Conservation (phyloP, 2,888 invertebrate species). For the Lycocerus yunnanus region DNA sequence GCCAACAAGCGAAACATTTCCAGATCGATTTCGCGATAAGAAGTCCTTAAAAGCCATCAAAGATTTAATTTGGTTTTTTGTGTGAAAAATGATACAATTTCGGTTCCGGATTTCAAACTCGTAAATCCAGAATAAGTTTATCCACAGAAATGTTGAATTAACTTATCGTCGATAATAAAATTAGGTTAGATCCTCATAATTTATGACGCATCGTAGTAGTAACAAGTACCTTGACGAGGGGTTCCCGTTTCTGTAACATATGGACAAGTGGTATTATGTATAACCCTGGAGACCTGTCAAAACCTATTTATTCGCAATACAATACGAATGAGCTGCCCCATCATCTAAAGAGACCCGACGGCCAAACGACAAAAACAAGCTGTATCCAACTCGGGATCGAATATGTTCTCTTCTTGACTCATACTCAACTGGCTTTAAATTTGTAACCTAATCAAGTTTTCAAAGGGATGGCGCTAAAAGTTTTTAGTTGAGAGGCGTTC, state of each 20-base stretch:
- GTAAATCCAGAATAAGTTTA: neutral
- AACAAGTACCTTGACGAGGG: constrained; percentile 33
- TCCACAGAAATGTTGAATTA: neutral
- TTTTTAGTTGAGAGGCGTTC: neutral
- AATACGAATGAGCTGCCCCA: constrained; percentile 46
- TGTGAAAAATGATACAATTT: neutral
- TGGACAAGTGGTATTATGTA: constrained; percentile 58
- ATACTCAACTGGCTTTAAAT: constrained; percentile 19
- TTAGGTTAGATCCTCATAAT: constrained; percentile 27
- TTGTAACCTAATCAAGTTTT: constrained; percentile 5
- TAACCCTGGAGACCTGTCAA: constrained; percentile 55
- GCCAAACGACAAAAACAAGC: constrained; percentile 39
- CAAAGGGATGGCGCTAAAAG: neutral
- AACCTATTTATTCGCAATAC: constrained; percentile 53
- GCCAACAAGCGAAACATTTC: neutral
- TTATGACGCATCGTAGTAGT: constrained; percentile 33
- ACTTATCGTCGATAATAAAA: constrained; percentile 3
- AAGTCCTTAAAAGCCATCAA: neutral
- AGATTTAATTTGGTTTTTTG: neutral
- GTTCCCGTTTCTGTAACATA: constrained; percentile 48
- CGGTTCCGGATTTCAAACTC: neutral
- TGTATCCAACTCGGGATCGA: constrained; percentile 29
- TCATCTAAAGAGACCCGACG: constrained; percentile 21
- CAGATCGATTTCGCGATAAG: neutral
- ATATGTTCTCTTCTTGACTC: constrained; percentile 32